phyloP scores from a whole-genome alignment of 1,140 invertebrate species.

The Caenorhabditis remanei region DNA sequence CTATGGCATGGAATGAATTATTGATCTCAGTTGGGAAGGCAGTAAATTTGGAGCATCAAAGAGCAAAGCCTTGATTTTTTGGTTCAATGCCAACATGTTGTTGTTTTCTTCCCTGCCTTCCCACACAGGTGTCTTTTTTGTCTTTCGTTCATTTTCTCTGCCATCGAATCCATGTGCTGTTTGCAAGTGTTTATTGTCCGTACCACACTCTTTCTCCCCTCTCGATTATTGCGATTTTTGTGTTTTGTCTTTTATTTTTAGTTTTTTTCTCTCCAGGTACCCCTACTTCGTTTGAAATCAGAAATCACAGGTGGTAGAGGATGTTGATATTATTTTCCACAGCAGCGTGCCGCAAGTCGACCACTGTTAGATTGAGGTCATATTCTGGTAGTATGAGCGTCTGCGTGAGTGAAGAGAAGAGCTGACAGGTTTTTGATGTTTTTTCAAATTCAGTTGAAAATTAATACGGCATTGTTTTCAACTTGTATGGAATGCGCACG shows the following conservation, averaged over 20 bases:
- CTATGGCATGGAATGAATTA: not conserved
- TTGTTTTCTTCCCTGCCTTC: not conserved
- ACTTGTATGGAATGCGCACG: too few species aligned
- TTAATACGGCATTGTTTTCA: not conserved
- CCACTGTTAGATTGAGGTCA: constrained; percentile 15
- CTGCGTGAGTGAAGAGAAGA: not conserved
- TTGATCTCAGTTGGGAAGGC: not conserved
- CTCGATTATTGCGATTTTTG: not conserved
- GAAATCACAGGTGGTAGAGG: not conserved
- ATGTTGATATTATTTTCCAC: constrained; percentile 2
- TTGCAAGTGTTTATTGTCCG: not conserved
- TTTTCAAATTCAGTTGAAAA: not conserved
- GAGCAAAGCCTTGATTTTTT: not conserved
- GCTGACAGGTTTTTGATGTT: constrained; percentile 24
- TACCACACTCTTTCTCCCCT: not conserved
- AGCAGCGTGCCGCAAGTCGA: not conserved
- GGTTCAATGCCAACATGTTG: not conserved
- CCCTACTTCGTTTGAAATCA: not conserved
- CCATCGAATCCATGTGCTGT: not conserved
- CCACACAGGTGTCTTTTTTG: not conserved
- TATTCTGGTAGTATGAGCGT: not conserved
- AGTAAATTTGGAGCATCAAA: constrained; percentile 31
- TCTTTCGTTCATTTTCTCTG: constrained; percentile 1
- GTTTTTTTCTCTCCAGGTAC: not conserved
- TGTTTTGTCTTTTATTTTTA: constrained; percentile 32